phyloP scores from a whole-genome alignment of 2,888 invertebrate genomes.

The Sphaerophoria rueppellii region DNA sequence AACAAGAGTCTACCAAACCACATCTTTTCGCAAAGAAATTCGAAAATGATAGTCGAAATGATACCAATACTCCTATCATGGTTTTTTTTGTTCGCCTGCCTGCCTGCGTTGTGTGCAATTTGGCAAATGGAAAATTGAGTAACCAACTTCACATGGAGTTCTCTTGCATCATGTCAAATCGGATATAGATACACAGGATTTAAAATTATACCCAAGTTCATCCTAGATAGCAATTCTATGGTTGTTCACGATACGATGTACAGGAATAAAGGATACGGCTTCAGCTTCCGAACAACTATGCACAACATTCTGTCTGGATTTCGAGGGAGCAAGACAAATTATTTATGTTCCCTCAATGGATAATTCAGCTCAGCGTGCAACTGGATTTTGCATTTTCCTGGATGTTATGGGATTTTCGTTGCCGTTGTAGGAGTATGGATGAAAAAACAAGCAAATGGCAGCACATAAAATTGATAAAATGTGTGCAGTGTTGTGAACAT shows the following conservation, averaged over 20 bases:
- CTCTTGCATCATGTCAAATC: neutral
- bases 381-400: slow-evolving; percentile 10
- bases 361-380: slow-evolving; percentile 16
- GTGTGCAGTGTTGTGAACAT: neutral
- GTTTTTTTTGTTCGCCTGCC: neutral
- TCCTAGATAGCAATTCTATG: neutral
- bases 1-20: neutral
- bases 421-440: neutral
- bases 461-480: neutral
- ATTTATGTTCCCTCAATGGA: slow-evolving; percentile 7
- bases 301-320: neutral
- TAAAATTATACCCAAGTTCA: neutral
- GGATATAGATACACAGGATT: neutral
- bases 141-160: neutral
- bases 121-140: slow-evolving; percentile 14
- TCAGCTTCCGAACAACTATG: neutral
- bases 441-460: neutral
- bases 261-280: neutral
- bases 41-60: neutral
- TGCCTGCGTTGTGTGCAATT: neutral
- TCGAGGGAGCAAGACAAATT: neutral
- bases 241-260: neutral
- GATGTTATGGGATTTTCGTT: neutral
- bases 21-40: slow-evolving; percentile 1
- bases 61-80: neutral